Percentiles rank a stretch among this genome's conserved stretches.
Evolutionary conservation across 2,113 vertebrate species (phyloP).

Genomic region (Steatornis caripensis): DNA sequence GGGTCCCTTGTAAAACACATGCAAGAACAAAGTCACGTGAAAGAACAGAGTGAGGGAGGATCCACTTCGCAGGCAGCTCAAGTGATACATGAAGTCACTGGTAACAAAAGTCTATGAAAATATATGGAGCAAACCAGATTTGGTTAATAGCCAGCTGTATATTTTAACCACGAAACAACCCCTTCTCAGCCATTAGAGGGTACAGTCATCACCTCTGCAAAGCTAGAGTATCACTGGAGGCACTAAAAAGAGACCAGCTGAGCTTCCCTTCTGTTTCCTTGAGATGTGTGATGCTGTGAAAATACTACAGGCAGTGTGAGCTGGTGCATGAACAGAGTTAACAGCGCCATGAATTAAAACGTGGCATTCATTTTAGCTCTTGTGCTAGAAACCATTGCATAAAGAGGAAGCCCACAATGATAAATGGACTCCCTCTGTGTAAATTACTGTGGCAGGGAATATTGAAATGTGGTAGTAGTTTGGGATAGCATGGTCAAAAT

Average conservation of each 20-base stretch:
- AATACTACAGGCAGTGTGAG: slow-evolving; percentile 18
- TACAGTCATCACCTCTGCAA: slow-evolving; percentile 39
- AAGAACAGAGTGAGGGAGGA: neutral
- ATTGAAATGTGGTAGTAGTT: neutral
- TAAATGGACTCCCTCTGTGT: neutral
- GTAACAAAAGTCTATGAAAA: neutral
- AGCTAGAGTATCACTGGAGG: neutral
- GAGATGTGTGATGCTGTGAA: slow-evolving; percentile 54
- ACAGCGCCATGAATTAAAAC: neutral
- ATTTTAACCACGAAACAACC: slow-evolving; percentile 23
- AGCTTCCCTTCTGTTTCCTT: slow-evolving; percentile 43
- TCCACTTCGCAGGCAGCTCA: neutral
- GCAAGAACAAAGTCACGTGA: neutral
- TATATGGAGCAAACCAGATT: neutral
- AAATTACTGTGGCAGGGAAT: neutral
- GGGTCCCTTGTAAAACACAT: neutral
- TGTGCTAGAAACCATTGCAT: neutral
- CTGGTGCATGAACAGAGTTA: neutral
- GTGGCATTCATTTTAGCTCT: neutral
- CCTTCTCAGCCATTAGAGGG: neutral
- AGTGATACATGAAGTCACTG: neutral
- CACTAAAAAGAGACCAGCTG: slow-evolving; percentile 33
- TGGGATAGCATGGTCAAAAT: neutral
- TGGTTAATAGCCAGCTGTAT: neutral
- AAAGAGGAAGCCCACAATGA: neutral